phyloP scores from a whole-genome alignment of 2,797 vertebrate species.

The Peromyscus attwateri region DNA sequence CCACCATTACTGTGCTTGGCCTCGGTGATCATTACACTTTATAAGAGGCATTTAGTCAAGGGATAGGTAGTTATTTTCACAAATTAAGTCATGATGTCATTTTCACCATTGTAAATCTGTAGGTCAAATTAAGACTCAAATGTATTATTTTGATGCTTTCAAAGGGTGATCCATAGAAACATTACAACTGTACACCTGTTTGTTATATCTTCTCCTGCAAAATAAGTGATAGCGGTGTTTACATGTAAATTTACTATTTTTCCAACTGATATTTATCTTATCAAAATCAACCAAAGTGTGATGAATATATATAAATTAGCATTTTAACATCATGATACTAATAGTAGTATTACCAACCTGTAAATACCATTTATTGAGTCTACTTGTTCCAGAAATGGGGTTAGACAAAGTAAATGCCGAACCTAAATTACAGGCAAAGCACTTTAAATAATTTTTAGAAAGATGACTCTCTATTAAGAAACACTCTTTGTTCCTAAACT shows the following conservation, averaged over 20 bases:
- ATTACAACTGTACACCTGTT: background rate
- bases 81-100: background rate
- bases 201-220: slow-evolving; percentile 3
- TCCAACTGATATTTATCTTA: background rate
- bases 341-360: background rate
- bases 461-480: background rate
- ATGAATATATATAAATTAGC: background rate
- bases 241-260: background rate
- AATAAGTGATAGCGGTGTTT: background rate
- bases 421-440: background rate
- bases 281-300: background rate
- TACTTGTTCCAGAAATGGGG: background rate
- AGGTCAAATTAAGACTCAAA: background rate
- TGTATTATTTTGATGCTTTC: background rate
- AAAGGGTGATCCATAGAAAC: background rate
- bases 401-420: background rate
- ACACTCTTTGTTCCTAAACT: background rate
- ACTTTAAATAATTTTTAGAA: background rate
- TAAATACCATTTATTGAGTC: background rate
- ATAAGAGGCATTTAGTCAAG: background rate
- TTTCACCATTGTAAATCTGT: background rate
- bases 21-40: background rate
- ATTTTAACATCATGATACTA: background rate
- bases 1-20: slow-evolving; percentile 41
- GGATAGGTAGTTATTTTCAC: background rate